phyloP scores from a whole-genome alignment of 2,113 vertebrate species.

The Corythoichthys haematopterus region DNA sequence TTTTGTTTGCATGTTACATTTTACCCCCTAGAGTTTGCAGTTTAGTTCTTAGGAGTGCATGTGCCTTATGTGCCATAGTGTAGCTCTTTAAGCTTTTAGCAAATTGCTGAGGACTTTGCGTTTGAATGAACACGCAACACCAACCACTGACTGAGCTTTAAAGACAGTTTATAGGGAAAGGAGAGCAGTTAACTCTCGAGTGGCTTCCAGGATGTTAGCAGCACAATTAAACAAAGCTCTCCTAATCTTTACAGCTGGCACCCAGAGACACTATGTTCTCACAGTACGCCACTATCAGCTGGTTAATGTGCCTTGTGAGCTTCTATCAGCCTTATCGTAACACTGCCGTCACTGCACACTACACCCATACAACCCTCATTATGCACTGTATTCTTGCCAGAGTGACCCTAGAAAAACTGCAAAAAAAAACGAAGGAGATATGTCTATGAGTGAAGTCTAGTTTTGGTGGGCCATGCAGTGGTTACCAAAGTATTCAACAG shows the following conservation, averaged over 20 bases:
- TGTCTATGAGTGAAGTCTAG: neutral
- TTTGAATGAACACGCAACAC: constrained; percentile 30
- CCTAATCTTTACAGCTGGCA: constrained; percentile 64
- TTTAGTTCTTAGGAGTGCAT: constrained; percentile 11
- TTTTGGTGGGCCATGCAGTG: neutral
- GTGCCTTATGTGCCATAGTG: neutral
- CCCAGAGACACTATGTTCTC: constrained; percentile 50
- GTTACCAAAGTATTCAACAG: neutral
- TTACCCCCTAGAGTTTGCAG: neutral
- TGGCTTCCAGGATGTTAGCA: constrained; percentile 44
- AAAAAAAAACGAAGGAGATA: neutral
- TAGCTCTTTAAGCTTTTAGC: constrained; percentile 8
- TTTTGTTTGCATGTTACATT: constrained; percentile 7
- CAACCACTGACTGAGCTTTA: constrained; percentile 45
- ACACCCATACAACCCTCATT: constrained; percentile 23
- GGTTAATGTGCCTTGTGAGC: constrained; percentile 47
- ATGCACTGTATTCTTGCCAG: constrained; percentile 19
- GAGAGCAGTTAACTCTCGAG: constrained; percentile 34
- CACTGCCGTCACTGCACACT: constrained; percentile 16
- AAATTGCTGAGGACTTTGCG: constrained; percentile 38
- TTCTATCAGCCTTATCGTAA: constrained; percentile 29
- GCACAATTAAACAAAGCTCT: constrained; percentile 69
- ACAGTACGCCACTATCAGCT: constrained; percentile 32
- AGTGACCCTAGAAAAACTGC: neutral
- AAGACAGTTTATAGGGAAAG: constrained; percentile 44